A percentile compares a stretch with the other conserved stretches of the same genome.
Conservation (phyloP, 1,140 invertebrate genomes). For the Pseudachorutes palmiensis region DNA sequence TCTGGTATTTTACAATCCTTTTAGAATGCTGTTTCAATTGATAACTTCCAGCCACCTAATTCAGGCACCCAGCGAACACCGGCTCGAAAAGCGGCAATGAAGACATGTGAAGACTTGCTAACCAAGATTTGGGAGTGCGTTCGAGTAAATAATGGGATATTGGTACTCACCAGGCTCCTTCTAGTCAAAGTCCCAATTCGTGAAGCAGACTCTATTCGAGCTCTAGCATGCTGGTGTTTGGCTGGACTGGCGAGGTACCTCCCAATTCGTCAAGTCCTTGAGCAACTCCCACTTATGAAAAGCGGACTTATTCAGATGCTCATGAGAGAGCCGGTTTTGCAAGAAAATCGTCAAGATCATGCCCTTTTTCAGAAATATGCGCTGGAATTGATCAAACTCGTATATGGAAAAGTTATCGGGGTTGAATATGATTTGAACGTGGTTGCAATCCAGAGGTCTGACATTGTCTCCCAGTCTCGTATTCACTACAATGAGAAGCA, state of each 20-base stretch:
- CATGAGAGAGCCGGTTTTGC: constrained; percentile 86
- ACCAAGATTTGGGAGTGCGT: constrained; percentile 88
- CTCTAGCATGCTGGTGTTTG: constrained; percentile 81
- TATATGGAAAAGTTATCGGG: constrained; percentile 56
- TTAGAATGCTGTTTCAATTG: not conserved
- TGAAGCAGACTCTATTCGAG: constrained; percentile 88
- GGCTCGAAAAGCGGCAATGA: not conserved
- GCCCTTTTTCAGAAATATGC: constrained; percentile 94
- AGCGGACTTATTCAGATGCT: constrained; percentile 80
- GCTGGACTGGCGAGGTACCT: constrained; percentile 83
- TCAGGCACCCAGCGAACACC: not conserved
- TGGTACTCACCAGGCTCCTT: constrained; percentile 59
- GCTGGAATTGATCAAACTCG: constrained; percentile 76
- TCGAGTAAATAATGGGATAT: constrained; percentile 46
- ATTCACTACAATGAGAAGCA: constrained; percentile 70
- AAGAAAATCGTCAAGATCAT: constrained; percentile 91
- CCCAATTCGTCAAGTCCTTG: constrained; percentile 83
- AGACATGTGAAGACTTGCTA: constrained; percentile 43
- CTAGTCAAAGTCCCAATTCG: constrained; percentile 88
- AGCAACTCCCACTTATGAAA: constrained; percentile 89
- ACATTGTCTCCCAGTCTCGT: constrained; percentile 53
- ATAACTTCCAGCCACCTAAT: not conserved
- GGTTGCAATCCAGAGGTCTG: constrained; percentile 53
- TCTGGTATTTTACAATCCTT: no score
- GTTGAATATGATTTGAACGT: constrained; percentile 9